These are phyloP conservation scores for Athene noctua DNA, from an alignment of 2,113 vertebrate genomes.

Conservation along the genomic window DNA sequence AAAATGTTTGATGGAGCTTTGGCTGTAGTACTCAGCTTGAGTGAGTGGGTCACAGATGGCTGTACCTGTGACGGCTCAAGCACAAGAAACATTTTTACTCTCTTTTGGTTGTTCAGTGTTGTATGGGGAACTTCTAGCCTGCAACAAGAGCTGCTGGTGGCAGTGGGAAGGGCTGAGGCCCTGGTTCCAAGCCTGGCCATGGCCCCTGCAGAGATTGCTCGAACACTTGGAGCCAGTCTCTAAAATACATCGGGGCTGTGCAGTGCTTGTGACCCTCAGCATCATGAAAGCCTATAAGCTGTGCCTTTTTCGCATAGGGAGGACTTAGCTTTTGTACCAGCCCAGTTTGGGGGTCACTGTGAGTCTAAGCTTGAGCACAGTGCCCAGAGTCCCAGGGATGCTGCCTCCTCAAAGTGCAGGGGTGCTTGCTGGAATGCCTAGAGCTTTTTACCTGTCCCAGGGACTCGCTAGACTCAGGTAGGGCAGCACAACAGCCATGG, in stretches of 20 bases:
- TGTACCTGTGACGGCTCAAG: background rate
- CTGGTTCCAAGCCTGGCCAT: background rate
- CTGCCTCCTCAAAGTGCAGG: background rate
- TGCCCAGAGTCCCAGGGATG: fast-evolving
- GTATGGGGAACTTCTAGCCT: background rate
- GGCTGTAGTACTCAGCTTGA: background rate
- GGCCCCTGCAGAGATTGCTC: background rate
- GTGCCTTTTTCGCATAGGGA: background rate
- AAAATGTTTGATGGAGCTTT: background rate
- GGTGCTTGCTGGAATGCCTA: background rate
- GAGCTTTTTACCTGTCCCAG: background rate
- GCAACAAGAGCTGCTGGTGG: background rate
- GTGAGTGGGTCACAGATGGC: background rate
- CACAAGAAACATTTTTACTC: background rate
- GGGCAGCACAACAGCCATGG: fast-evolving
- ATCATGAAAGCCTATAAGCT: background rate
- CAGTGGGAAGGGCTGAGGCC: background rate
- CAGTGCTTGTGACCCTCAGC: background rate
- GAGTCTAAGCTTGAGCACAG: background rate
- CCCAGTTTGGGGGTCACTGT: background rate
- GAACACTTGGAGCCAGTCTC: background rate
- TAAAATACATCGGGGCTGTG: background rate
- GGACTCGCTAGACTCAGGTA: background rate
- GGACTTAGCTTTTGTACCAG: background rate
- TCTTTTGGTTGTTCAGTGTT: background rate